Evolutionary conservation across 2,797 vertebrate species (phyloP), one percentile per base, ranked within the genome.

Genomic region (Tolypeutes matacus): DNA sequence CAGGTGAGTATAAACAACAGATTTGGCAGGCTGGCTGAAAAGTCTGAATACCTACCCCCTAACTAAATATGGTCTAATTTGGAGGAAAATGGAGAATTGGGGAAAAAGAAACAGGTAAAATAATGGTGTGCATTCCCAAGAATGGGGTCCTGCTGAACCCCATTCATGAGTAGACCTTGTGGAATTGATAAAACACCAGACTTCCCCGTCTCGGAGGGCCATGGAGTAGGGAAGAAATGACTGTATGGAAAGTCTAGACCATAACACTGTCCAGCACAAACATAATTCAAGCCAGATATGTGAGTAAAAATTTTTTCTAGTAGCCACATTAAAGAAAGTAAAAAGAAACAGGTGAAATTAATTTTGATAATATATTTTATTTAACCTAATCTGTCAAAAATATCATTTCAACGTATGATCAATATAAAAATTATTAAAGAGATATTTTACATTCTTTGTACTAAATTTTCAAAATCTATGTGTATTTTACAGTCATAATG

Each of bases 301-400:
- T 69, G 86, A 70, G 5, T 53, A 53, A 12, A 53, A 17, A 80
- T 72, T 89, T 39, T 86, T 70, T 78, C 60, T 80, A 39, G 25
- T 89, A 77, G 49, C 42, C 78, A 91, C 31, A 83, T 96, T 90
- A 88, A 95, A 92, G 56, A 86, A 86, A 69, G 31, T 58, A 81
- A 67, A 93, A 77, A 75, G 17, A 93, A 93, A 76, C 6, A 51
- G 29, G 42, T 75, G 42, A 86, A 76, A 83, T 84, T 80, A 80
- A 49, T 81, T 70, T 87, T 60, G 86, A 78, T 60, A 78, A 69
- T 60, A 39, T 72, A 89, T 75, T 73, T 58, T 39, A 69, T 91
- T 72, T 80, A 93, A 93, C 29, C 64, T 29, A 46, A 46, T 46
- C 46, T 82, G 56, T 51, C 31, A 12, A 56, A 93, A 49, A 91